These are phyloP conservation scores for Rhagonycha fulva DNA, from an alignment of 2,888 invertebrate genomes.

Conservation along the genomic window DNA sequence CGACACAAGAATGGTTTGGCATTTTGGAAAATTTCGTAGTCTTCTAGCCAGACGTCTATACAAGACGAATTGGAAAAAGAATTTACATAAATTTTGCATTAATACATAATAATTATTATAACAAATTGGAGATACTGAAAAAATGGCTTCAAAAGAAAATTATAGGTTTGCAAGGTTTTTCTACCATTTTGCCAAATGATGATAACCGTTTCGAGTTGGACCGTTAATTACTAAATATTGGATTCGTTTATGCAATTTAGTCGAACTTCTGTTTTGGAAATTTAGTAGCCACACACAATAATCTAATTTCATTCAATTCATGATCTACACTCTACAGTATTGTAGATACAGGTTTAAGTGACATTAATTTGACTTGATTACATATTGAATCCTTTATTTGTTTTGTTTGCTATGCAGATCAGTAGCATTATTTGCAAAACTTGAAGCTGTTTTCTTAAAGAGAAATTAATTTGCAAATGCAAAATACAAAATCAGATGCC, in stretches of 20 bases:
- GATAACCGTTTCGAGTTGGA: background rate
- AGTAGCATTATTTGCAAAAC: background rate
- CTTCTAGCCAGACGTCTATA: background rate
- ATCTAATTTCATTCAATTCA: background rate
- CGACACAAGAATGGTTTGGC: background rate
- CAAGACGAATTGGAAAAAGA: background rate
- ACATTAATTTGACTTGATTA: background rate
- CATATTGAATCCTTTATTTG: background rate
- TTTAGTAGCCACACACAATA: background rate
- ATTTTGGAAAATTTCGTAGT: background rate
- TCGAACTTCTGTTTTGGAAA: background rate
- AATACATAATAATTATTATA: background rate
- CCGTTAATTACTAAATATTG: background rate
- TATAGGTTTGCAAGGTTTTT: background rate
- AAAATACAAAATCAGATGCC: background rate
- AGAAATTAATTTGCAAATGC: background rate
- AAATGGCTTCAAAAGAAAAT: background rate
- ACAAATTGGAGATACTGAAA: background rate
- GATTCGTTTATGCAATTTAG: background rate
- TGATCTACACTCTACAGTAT: background rate
- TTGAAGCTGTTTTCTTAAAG: background rate
- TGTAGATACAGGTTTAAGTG: background rate
- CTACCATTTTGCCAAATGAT: background rate
- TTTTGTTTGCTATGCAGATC: background rate
- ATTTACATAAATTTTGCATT: background rate